phyloP scores from a whole-genome alignment of 2,888 invertebrate genomes.

The Tribolium freemani region DNA sequence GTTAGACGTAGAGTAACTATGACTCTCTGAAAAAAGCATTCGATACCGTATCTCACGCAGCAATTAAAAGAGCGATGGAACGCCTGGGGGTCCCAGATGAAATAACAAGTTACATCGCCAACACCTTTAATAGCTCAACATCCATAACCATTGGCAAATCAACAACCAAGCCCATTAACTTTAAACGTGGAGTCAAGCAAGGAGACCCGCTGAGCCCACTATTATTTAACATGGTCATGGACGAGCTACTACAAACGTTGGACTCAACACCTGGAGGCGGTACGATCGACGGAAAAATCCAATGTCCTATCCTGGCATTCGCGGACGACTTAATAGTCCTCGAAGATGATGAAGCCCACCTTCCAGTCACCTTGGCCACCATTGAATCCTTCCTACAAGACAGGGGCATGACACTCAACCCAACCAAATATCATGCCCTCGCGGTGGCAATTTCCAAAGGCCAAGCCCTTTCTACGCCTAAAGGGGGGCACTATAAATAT shows the following conservation, averaged over 20 bases:
- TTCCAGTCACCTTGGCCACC: background rate
- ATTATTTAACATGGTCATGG: background rate
- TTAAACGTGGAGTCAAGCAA: background rate
- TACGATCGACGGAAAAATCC: background rate
- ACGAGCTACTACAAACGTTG: background rate
- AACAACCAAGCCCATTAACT: too few species aligned
- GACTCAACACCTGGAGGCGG: background rate
- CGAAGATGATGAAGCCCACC: constrained; percentile 9
- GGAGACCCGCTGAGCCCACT: background rate
- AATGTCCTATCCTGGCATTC: constrained; percentile 41
- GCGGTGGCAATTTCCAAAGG: too few species aligned
- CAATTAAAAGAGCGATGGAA: constrained; percentile 17
- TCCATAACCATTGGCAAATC: too few species aligned
- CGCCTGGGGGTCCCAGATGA: constrained; percentile 2
- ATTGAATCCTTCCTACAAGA: constrained; percentile 33
- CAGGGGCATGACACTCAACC: constrained; percentile 46
- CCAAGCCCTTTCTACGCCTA: constrained; percentile 10
- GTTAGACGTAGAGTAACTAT: too few species aligned
- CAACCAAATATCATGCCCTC: constrained; percentile 40
- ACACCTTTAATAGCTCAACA: too few species aligned
- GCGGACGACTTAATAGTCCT: constrained; percentile 50
- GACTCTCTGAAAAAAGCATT: too few species aligned
- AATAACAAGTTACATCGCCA: background rate
- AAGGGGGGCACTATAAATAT: constrained; percentile 2
- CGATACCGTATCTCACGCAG: constrained; percentile 39